phyloP scores from a whole-genome alignment of 1,140 invertebrate species.

The Drosophila subobscura region DNA sequence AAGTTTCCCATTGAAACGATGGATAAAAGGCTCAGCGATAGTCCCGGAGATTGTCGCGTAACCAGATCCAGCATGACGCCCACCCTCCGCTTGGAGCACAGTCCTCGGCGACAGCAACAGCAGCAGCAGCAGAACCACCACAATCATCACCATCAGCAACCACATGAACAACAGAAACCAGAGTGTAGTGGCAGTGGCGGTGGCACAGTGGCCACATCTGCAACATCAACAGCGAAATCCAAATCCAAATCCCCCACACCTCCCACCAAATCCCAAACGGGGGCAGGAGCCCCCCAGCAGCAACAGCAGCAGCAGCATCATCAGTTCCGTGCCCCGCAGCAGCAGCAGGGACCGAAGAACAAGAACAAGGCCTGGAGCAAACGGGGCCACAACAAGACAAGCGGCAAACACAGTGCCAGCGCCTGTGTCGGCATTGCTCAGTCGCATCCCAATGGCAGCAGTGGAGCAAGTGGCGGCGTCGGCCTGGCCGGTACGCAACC shows the following conservation, averaged over 20 bases:
- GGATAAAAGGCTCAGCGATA: constrained; percentile 66
- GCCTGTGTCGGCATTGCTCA: constrained; percentile 27
- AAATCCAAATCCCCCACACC: constrained; percentile 58
- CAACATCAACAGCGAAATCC: background rate
- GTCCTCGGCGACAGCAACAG: constrained; percentile 44
- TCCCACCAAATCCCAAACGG: constrained; percentile 46
- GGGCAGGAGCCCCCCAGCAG: constrained; percentile 10
- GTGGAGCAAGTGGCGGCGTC: constrained; percentile 4
- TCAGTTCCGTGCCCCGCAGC: constrained; percentile 80
- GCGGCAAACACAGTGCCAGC: constrained; percentile 56
- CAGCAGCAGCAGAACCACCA: constrained; percentile 41
- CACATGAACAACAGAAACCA: constrained; percentile 36
- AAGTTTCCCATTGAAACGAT: constrained; percentile 29
- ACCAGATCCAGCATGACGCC: constrained; percentile 71
- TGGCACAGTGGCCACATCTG: constrained; percentile 12
- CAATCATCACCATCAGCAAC: constrained; percentile 21
- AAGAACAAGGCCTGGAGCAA: constrained; percentile 78
- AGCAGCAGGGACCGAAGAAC: constrained; percentile 60
- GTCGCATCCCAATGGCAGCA: constrained; percentile 16
- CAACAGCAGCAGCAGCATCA: constrained; percentile 57
- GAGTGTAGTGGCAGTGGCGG: background rate
- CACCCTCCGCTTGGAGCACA: constrained; percentile 54
- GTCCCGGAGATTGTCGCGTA: constrained; percentile 77
- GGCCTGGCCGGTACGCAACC: too few relatives aligned
- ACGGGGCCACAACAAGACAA: constrained; percentile 67